Evolutionary conservation across 2,113 vertebrate species (phyloP).

Genomic region (Callithrix jacchus): DNA sequence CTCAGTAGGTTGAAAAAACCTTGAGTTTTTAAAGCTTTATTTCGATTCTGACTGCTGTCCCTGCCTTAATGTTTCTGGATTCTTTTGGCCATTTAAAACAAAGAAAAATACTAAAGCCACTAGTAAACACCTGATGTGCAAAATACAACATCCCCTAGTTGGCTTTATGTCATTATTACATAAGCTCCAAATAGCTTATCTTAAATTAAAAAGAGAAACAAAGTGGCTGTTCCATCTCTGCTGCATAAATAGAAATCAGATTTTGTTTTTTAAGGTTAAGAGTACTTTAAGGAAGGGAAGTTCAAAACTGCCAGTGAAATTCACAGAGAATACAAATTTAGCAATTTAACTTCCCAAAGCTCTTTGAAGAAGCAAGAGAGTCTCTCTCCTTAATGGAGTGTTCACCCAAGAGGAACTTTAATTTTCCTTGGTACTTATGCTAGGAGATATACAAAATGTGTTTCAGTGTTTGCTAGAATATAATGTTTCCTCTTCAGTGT

Average conservation of each 20-base stretch:
- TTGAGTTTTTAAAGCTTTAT: conserved; percentile 78
- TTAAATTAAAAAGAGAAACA: conserved; percentile 73
- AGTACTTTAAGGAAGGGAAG: conserved; percentile 69
- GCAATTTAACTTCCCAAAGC: conserved; percentile 76
- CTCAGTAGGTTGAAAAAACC: conserved; percentile 67
- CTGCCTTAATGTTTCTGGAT: conserved; percentile 74
- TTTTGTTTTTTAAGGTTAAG: conserved; percentile 60
- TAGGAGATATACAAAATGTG: conserved; percentile 52
- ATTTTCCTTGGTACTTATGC: conserved; percentile 39
- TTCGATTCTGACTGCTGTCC: conserved; percentile 75
- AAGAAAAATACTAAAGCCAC: conserved; percentile 70
- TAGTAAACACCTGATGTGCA: conserved; percentile 70
- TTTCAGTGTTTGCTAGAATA: conserved; percentile 96
- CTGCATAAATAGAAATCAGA: conserved; percentile 74
- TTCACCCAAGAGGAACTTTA: conserved; percentile 75
- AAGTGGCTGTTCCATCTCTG: conserved; percentile 72
- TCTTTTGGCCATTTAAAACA: conserved; percentile 73
- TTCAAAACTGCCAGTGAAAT: conserved; percentile 72
- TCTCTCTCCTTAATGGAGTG: background rate
- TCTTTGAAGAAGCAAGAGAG: conserved; percentile 70
- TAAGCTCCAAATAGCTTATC: conserved; percentile 75
- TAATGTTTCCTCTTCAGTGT: conserved; percentile 97
- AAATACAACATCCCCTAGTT: conserved; percentile 67
- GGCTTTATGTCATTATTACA: conserved; percentile 53
- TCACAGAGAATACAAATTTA: conserved; percentile 76